These are phyloP conservation scores for Lamproptera curius DNA, from an alignment of 2,888 invertebrate species.

Conservation along the genomic window DNA sequence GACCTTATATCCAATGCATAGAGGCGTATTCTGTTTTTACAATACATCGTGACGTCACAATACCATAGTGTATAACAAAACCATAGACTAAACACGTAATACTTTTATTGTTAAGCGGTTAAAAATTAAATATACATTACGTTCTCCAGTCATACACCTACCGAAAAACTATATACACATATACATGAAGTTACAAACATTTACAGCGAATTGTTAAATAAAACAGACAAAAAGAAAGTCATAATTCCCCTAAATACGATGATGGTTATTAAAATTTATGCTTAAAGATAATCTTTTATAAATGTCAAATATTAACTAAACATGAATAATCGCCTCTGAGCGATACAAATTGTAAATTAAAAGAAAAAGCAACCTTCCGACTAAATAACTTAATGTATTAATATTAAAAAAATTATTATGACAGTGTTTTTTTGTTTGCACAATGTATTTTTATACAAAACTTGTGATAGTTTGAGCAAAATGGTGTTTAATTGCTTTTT, in stretches of 20 bases:
- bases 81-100: conserved; percentile 1
- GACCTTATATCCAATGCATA: conserved; percentile 20
- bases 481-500: no score
- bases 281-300: conserved; percentile 4
- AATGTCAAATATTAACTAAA: background rate
- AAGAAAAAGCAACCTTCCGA: background rate
- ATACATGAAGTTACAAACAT: conserved; percentile 30
- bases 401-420: no score
- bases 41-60: conserved; percentile 1
- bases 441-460: no score
- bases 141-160: conserved; percentile 50
- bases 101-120: conserved; percentile 6
- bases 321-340: background rate
- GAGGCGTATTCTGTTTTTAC: background rate
- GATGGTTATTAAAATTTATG: conserved; percentile 8
- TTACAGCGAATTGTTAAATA: conserved; percentile 16
- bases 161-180: conserved; percentile 43
- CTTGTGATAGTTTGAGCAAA: no score
- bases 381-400: background rate
- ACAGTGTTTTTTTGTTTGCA: no score
- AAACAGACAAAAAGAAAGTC: conserved; percentile 5
- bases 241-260: conserved; percentile 12
- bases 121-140: conserved; percentile 39
- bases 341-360: background rate
- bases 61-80: conserved; percentile 14